Percentiles rank a stretch among this genome's conserved stretches.
Conservation (phyloP, 2,888 invertebrate species). For the Eutolmus rufibarbis region DNA sequence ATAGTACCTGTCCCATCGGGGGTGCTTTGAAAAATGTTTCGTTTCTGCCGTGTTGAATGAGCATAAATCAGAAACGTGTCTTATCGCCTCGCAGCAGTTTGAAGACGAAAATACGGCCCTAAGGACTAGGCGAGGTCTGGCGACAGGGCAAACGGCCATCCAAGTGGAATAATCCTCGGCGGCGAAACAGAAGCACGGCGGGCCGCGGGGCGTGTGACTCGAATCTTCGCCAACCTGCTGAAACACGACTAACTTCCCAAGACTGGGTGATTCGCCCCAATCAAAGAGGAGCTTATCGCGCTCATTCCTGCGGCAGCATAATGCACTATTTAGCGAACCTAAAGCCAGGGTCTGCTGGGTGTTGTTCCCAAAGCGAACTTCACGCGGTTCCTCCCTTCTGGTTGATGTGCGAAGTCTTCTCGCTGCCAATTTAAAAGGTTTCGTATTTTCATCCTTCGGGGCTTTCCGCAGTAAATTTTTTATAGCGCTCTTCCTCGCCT, state of each 20-base stretch:
- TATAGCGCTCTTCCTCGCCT: background rate
- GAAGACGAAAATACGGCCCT: slow-evolving; percentile 38
- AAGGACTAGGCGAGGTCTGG: background rate
- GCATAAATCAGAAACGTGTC: slow-evolving; percentile 32
- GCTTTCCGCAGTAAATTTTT: background rate
- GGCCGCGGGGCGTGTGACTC: background rate
- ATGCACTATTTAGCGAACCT: slow-evolving; percentile 6
- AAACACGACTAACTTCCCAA: background rate
- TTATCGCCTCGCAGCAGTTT: slow-evolving; percentile 41
- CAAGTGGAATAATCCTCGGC: slow-evolving; percentile 16
- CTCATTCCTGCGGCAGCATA: background rate
- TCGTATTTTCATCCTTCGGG: background rate
- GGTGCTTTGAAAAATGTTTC: background rate
- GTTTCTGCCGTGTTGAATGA: background rate
- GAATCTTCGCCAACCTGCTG: background rate
- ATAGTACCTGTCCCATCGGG: background rate
- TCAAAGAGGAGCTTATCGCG: slow-evolving; percentile 1
- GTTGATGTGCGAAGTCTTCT: background rate
- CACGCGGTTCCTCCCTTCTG: background rate
- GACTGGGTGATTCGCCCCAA: background rate
- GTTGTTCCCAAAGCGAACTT: background rate
- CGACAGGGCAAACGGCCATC: background rate
- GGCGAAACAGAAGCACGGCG: background rate
- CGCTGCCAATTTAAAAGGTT: background rate
- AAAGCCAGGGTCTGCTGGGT: background rate